Percentiles rank a stretch among this genome's conserved stretches.
Evolutionary conservation across 2,113 vertebrate species (phyloP).

Genomic region (Ptilorrhoa leucosticta): DNA sequence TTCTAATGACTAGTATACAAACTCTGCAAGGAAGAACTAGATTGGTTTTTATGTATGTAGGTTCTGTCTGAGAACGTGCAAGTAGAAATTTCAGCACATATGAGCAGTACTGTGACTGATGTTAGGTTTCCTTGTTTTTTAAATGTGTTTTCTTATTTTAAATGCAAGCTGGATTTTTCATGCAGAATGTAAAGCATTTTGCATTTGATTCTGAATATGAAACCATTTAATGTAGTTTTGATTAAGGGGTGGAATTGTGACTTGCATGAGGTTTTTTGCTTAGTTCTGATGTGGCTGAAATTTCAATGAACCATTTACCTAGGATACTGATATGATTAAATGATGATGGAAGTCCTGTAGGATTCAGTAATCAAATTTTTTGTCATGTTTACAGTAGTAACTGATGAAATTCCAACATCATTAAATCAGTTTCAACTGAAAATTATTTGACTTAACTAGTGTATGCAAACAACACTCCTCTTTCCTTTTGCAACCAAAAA

Average conservation of each 20-base stretch:
- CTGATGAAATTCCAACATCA: neutral
- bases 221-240: neutral
- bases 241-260: neutral
- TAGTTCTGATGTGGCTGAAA: neutral
- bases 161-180: neutral
- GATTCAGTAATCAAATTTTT: neutral
- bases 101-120: neutral
- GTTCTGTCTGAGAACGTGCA: neutral
- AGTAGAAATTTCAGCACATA: neutral
- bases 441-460: neutral
- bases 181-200: neutral
- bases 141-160: neutral
- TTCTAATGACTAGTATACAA: neutral
- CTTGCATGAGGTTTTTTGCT: neutral
- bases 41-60: neutral
- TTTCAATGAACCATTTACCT: neutral
- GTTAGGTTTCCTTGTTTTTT: neutral
- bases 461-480: neutral
- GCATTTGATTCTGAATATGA: neutral
- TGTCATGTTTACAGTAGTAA: neutral
- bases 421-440: neutral
- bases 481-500: neutral
- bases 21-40: neutral
- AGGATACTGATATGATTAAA: neutral
- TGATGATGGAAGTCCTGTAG: neutral